Percentiles rank a stretch among this genome's conserved stretches.
Evolutionary conservation across 2,888 invertebrate species (phyloP).

Genomic region (Ormyrus rosae): DNA sequence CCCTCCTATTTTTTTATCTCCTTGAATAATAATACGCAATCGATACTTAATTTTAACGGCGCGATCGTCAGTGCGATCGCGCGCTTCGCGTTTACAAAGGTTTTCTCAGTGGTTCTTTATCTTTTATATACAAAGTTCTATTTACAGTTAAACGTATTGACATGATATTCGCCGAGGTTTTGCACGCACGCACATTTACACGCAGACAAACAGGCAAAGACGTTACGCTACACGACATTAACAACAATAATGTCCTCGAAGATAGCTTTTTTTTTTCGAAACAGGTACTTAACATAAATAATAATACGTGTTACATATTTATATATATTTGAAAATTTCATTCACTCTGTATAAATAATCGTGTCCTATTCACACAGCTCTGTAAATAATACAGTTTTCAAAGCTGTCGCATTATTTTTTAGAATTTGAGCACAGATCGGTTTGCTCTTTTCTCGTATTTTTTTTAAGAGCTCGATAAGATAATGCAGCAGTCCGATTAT

Average conservation of each 20-base stretch:
- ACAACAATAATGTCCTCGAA: constrained; percentile 21
- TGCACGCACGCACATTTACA: constrained; percentile 31
- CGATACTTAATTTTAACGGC: constrained; percentile 27
- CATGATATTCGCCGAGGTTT: constrained; percentile 36
- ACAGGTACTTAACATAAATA: constrained; percentile 47
- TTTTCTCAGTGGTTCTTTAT: constrained; percentile 3
- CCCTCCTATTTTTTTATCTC: constrained; percentile 9
- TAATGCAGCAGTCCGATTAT: constrained; percentile 29
- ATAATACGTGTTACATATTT: constrained; percentile 4
- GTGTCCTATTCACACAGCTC: background rate
- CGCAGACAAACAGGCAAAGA: constrained; percentile 6
- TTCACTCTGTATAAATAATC: constrained; percentile 29
- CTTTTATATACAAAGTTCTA: constrained; percentile 50
- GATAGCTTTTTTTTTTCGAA: constrained; percentile 8
- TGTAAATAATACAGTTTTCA: constrained; percentile 2
- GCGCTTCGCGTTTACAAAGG: constrained; percentile 28
- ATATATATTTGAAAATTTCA: constrained; percentile 7
- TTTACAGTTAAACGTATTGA: constrained; percentile 53
- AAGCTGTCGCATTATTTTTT: constrained; percentile 11
- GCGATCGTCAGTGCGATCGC: constrained; percentile 30
- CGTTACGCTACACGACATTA: constrained; percentile 6
- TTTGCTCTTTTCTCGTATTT: too few species aligned
- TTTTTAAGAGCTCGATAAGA: constrained; percentile 2
- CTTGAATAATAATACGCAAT: constrained; percentile 7
- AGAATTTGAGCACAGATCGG: background rate